Base-by-base conservation (phyloP, 2,113 vertebrate genomes). In the Ciconia maguari region DNA sequence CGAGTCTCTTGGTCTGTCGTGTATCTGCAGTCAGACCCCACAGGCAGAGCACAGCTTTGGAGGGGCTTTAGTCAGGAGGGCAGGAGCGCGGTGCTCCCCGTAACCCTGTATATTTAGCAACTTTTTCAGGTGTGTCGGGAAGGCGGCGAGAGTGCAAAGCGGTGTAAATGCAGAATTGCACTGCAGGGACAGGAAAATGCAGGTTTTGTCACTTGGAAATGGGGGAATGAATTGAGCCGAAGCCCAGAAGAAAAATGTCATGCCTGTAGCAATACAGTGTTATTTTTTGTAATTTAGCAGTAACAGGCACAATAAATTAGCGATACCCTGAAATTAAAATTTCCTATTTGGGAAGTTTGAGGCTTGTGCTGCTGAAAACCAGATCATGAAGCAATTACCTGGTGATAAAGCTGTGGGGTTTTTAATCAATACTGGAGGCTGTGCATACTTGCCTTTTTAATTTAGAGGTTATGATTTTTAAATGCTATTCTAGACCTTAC, bases 261-360 rank as follows among this genome's bases (percentile, higher is more conserved):
- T 1, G 20, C 90, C 72, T 65, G 77, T 22, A 72, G 94, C 92
- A 84, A 57, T 54, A 66, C 16, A 65, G 64, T 16, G 2, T 51
- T 25, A 26, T 38, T 66, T 91, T 85, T 84, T 88, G 27, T 64
- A 58, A 76, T 8, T 51, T 32, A 69, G 77, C 84, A 61, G 17
- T 36, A 83, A 62, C 64, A 29, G 87, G 91, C 36, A 3, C 42
- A 22, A 89, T 88, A 89, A 93, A 94, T 95, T 87, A 93, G 46
- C 2, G 2, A 66, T 71, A 72, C 75, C 84, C 92, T 90, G 83
- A 94, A 96, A 97, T 96, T 76, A 94, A 95, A 77, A 69, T 91
- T 94, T 94, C 71, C 93, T 87, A 34, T 78, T 94, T 38, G 14
- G 81, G 92, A 94, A 90, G 76, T 74, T 70, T 49, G 42, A 65